Conservation (phyloP, 2,888 invertebrate species). For the Molorchus minor region DNA sequence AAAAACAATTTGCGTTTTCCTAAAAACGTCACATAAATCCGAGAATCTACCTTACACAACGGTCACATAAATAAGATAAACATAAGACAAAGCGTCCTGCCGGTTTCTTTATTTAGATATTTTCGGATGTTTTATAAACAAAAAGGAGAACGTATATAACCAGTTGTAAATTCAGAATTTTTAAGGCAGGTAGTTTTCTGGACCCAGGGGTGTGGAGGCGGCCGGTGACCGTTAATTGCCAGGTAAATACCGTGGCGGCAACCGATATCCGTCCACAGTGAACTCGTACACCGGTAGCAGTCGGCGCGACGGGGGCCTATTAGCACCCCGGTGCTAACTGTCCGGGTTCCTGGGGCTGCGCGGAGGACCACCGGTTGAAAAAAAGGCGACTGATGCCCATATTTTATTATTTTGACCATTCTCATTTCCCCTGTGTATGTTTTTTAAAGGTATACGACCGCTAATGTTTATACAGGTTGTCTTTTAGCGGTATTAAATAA, state of each 20-base stretch:
- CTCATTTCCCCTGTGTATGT: neutral
- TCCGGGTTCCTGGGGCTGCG: too few relatives aligned
- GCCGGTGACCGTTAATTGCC: slow-evolving; percentile 32
- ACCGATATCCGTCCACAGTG: slow-evolving; percentile 38
- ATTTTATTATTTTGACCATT: slow-evolving; percentile 25
- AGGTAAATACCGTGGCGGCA: slow-evolving; percentile 35
- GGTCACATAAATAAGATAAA: slow-evolving; percentile 1
- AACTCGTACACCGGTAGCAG: slow-evolving; percentile 49
- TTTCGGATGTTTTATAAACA: neutral
- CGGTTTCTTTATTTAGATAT: slow-evolving; percentile 4
- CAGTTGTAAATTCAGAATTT: slow-evolving; percentile 20
- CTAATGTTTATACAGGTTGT: too few relatives aligned
- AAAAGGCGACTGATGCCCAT: slow-evolving; percentile 10
- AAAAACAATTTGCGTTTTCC: too few relatives aligned
- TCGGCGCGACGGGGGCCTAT: slow-evolving; percentile 52
- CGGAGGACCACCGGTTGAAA: slow-evolving; percentile 17
- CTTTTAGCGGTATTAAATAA: too few relatives aligned
- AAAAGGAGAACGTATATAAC: neutral
- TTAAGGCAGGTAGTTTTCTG: slow-evolving; percentile 14
- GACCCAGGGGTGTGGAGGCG: slow-evolving; percentile 22
- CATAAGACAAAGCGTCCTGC: neutral
- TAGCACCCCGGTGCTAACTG: slow-evolving; percentile 55
- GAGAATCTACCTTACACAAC: neutral
- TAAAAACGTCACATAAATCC: neutral
- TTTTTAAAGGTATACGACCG: neutral